Percentiles rank a stretch among this genome's conserved stretches.
phyloP scores from a whole-genome alignment of 2,888 invertebrate species.

The Dysmachus trigonus region DNA sequence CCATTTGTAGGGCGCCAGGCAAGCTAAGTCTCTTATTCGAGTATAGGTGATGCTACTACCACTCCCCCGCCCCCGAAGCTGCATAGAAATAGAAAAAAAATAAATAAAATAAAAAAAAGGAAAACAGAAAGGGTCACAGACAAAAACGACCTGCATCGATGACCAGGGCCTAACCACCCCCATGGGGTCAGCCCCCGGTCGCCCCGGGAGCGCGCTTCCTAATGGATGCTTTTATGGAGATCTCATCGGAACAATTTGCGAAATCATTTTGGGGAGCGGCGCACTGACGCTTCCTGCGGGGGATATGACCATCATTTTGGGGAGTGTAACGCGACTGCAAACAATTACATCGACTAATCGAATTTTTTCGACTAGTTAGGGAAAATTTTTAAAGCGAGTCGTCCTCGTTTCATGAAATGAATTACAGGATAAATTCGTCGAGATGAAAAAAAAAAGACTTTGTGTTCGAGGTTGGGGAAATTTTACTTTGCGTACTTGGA shows the following conservation, averaged over 20 bases:
- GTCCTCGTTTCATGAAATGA: not conserved
- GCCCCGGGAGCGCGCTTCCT: not conserved
- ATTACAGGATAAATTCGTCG: not conserved
- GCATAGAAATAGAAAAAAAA: not conserved
- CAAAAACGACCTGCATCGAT: not conserved
- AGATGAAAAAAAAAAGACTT: too few species aligned
- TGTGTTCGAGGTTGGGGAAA: not conserved
- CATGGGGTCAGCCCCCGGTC: not conserved
- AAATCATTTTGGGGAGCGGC: constrained; percentile 18
- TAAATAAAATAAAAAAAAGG: too few species aligned
- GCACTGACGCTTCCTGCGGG: not conserved
- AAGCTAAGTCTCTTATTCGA: not conserved
- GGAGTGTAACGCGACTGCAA: not conserved
- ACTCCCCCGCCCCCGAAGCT: not conserved
- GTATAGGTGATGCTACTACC: not conserved
- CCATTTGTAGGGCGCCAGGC: not conserved
- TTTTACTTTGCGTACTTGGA: not conserved
- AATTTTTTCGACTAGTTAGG: not conserved
- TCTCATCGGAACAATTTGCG: constrained; percentile 32
- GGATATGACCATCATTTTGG: not conserved
- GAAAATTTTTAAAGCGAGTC: not conserved
- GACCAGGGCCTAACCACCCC: not conserved
- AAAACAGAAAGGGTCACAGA: not conserved
- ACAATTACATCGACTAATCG: not conserved
- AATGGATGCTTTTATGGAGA: constrained; percentile 27